These are phyloP conservation scores for Patella ulyssiponensis DNA, from an alignment of 2,888 invertebrate species.

Conservation along the genomic window DNA sequence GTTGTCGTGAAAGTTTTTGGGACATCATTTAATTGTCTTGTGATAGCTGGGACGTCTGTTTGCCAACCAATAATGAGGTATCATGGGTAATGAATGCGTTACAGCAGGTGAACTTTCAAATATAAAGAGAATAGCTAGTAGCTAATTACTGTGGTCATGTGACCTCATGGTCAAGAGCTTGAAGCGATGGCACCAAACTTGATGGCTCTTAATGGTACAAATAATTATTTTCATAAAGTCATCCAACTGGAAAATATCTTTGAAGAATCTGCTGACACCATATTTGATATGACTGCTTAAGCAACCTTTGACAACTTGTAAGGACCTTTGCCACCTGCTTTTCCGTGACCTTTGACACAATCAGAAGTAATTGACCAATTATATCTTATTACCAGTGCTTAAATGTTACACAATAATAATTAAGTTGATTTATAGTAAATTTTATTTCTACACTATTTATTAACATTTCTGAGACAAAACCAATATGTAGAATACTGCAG, in stretches of 20 bases:
- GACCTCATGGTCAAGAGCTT: background rate
- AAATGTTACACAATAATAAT: too few relatives aligned
- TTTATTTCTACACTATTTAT: too few relatives aligned
- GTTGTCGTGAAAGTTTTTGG: background rate
- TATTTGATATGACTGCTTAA: background rate
- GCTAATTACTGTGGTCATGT: constrained; percentile 5
- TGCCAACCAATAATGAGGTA: constrained; percentile 3
- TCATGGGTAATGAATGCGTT: background rate
- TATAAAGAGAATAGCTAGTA: background rate
- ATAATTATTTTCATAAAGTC: background rate
- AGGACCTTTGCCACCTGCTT: constrained; percentile 6
- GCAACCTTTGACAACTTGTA: background rate
- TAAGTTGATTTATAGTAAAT: too few relatives aligned
- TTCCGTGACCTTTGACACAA: constrained; percentile 3
- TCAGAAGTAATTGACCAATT: too few relatives aligned
- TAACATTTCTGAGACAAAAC: too few relatives aligned
- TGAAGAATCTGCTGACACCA: background rate
- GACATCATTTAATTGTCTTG: background rate
- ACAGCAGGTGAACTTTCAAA: background rate
- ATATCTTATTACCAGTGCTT: too few relatives aligned
- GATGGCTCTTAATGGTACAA: background rate
- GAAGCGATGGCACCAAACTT: background rate
- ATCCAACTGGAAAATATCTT: background rate
- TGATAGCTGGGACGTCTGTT: constrained; percentile 2
- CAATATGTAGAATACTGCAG: too few relatives aligned